A percentile compares a stretch with the other conserved stretches of the same genome.
phyloP scores from a whole-genome alignment of 2,888 invertebrate species.

The Eudasyphora cyanicolor region DNA sequence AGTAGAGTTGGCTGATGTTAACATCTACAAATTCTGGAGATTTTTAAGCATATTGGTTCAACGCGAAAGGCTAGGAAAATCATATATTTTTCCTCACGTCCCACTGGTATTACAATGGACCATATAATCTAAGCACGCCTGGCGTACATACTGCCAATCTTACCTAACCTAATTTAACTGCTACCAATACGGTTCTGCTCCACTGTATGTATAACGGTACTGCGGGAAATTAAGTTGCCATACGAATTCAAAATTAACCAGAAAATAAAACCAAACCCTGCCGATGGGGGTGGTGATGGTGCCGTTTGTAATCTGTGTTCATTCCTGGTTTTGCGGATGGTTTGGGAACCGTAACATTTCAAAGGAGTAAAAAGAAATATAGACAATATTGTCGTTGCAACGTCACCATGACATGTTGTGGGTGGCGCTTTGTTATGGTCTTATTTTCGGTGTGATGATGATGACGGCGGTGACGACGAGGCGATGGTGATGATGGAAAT shows the following conservation, averaged over 20 bases:
- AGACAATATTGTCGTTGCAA: not conserved
- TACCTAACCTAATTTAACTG: not conserved
- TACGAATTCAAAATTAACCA: slow-evolving; percentile 12
- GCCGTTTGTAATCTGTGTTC: not conserved
- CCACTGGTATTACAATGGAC: too few species aligned
- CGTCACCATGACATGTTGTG: slow-evolving; percentile 54
- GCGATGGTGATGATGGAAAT: slow-evolving; percentile 39
- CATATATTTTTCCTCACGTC: too few species aligned
- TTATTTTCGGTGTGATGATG: slow-evolving; percentile 24
- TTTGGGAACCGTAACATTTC: slow-evolving; percentile 42
- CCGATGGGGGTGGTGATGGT: not conserved
- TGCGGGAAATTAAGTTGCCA: slow-evolving; percentile 29
- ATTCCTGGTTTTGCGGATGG: slow-evolving; percentile 1
- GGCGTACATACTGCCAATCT: not conserved
- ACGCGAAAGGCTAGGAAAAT: too few species aligned
- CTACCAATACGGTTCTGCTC: not conserved
- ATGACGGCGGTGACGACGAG: slow-evolving; percentile 32
- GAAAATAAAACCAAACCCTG: slow-evolving; percentile 2
- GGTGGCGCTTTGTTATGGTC: slow-evolving; percentile 66
- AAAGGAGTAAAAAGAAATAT: slow-evolving; percentile 20
- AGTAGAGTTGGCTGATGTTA: too few species aligned
- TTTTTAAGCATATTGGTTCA: too few species aligned
- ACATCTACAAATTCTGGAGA: too few species aligned
- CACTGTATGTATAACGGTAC: slow-evolving; percentile 29
- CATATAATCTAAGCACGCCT: too few species aligned